Base-by-base conservation (phyloP, 2,888 invertebrate genomes). In the Epicampocera succincta region DNA sequence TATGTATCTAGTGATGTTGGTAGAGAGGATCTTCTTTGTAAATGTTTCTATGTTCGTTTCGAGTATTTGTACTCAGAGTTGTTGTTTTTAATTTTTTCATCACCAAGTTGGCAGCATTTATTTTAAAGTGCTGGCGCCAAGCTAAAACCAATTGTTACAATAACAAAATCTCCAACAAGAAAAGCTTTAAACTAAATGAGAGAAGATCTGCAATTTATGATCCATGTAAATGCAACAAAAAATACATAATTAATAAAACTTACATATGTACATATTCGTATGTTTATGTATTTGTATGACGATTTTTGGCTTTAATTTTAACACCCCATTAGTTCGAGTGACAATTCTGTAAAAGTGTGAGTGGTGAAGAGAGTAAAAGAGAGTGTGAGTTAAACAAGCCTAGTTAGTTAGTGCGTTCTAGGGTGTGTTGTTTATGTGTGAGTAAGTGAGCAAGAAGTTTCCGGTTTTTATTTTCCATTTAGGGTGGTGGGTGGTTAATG, bases 371-470 rank as follows among this genome's bases (percentile, higher is more conserved):
- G 48, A 6, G 4, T 15, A 13, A n/a, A 54, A 63, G 46, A 73
- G 52, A 72, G 78, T 72, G 17, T 60, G 72, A 72, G 72, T 72
- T 42, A 48, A 71, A 46, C 33, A 25, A 61, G 40, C 54, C 46
- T 48, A 69, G 76, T 63, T 19, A 38, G 21, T 66, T 33, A 5
- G 42, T 56, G 38, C n/a, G 29, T 33, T 33, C 19, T 19, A 11
- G 46, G 52, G 38, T 75, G 74, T 50, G 44, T 69, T 54, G 13
- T 29, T 38, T 6, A 21, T 46, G 60, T 38, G 19, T 38, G 17
- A 13, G 60, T 54, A 69, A 60, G 71, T 71, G 82, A 82, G 82
- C 33, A 65, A 60, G 78, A 82, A 75, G 78, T 82, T 82, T 82
- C 78, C 78, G 82, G 78, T 82, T 82, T 78, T 69, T 61, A 75